Evolutionary conservation across 2,113 vertebrate species (phyloP), one percentile per base, ranked within the genome.

Genomic region (Stegostoma tigrinum): DNA sequence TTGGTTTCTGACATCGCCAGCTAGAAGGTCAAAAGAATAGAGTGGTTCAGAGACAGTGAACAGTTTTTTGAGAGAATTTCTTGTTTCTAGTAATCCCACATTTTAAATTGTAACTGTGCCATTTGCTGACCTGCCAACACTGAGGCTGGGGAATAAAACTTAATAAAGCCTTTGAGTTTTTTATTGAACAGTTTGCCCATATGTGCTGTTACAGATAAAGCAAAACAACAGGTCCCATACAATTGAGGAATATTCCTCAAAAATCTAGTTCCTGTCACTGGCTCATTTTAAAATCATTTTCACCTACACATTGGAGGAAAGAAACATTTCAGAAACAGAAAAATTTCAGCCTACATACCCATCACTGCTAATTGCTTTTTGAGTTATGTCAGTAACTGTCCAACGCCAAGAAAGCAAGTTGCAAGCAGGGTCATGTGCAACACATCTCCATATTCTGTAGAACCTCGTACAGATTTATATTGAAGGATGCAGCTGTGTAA

Each of bases 81-180:
- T 70, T 95, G 93, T 70, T 70, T 48, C 93, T 48, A 38, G 89
- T 66, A 38, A 93, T 93, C 61, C 89, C 15, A 38, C 61, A 66
- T 93, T 61, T 95, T 45, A 68, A 95, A 68, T 95, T 72, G 93
- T 95, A 72, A 72, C 66, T 2, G n/a, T 95, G 93, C 66, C 93
- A 95, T 48, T 95, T 72, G 93, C 21, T 95, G 67, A 45, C 93
- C 93, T 95, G 67, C 3, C 93, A 48, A 45, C 38, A 6, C 38
- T 27, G 66, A 72, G 70, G 17, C 93, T 95, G 66, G 67, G 23
- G 66, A 95, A 72, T 70, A 45, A 70, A 66, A 94, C 64, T 94
- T 67, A 23, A 55, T 89, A 52, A 89, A 89, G 61, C 27, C 34
- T 64, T 61, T 61, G 15, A 64, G 89, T n/a, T 61, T 66, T 91